A percentile compares a stretch with the other conserved stretches of the same genome.
Conservation (phyloP, 2,888 invertebrate genomes). For the Ornithoptera alexandrae region DNA sequence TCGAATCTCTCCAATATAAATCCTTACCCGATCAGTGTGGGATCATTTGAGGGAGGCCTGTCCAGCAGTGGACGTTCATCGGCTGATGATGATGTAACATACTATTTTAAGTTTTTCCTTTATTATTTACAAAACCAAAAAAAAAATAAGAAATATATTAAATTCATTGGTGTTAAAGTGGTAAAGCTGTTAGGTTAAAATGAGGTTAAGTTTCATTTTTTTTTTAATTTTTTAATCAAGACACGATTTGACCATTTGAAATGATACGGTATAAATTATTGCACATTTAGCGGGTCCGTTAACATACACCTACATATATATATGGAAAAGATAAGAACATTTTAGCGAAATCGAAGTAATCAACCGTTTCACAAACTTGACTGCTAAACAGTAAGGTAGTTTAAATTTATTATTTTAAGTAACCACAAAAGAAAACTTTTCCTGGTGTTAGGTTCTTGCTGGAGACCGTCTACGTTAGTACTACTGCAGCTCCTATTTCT, state of each 20-base stretch:
- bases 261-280: constrained; percentile 21
- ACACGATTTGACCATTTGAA: constrained; percentile 15
- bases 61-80: too few relatives aligned
- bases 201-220: neutral
- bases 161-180: neutral
- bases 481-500: too few relatives aligned
- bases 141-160: too few relatives aligned
- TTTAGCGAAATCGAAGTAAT: neutral
- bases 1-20: too few relatives aligned
- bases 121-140: too few relatives aligned
- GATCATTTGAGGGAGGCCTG: too few relatives aligned
- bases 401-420: neutral
- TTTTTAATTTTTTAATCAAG: neutral
- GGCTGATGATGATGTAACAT: too few relatives aligned
- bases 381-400: neutral
- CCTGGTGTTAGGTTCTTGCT: too few relatives aligned
- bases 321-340: constrained; percentile 1
- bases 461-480: too few relatives aligned
- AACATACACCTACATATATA: constrained; percentile 1
- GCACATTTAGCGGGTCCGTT: constrained; percentile 12
- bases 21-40: too few relatives aligned
- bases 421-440: too few relatives aligned
- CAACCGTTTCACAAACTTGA: neutral
- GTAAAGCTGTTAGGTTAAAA: neutral
- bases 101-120: too few relatives aligned